These are phyloP conservation scores for Mugil cephalus DNA, from an alignment of 2,113 vertebrate genomes.

Conservation along the genomic window DNA sequence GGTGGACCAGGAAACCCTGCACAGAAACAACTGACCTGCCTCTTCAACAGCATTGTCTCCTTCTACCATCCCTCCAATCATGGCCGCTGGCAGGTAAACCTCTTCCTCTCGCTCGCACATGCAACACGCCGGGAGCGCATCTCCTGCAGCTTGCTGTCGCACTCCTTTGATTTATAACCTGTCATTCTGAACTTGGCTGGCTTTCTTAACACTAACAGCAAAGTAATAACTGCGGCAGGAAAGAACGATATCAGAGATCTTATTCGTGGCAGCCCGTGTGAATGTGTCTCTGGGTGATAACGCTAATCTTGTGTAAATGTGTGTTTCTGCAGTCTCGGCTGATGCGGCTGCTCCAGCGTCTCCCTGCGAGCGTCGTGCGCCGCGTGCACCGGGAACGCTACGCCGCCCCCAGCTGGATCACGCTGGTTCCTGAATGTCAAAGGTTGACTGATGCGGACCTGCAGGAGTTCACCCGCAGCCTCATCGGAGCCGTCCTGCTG, in stretches of 20 bases:
- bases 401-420: constrained; percentile 91
- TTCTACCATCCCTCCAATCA: constrained; percentile 99
- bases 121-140: constrained; percentile 28
- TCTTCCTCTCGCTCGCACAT: constrained; percentile 1
- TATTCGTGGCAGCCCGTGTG: constrained; percentile 21
- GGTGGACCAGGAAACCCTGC: constrained; percentile 94
- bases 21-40: constrained; percentile 92
- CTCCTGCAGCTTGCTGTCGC: constrained; percentile 41
- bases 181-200: constrained; percentile 42
- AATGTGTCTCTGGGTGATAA: constrained; percentile 45
- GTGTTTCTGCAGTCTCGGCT: constrained; percentile 74
- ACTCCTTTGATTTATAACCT: constrained; percentile 51
- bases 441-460: constrained; percentile 87
- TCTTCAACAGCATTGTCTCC: constrained; percentile 96
- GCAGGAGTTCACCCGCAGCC: constrained; percentile 90
- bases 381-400: constrained; percentile 94
- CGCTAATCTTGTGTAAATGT: constrained; percentile 17
- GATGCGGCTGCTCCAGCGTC: constrained; percentile 95
- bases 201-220: constrained; percentile 30
- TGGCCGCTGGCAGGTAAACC: constrained; percentile 93
- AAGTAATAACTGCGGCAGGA: constrained; percentile 50
- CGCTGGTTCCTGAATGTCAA: constrained; percentile 90
- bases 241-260: constrained; percentile 42
- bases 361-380: constrained; percentile 93
- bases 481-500: constrained; percentile 91